These are phyloP conservation scores for Elysia chlorotica DNA, from an alignment of 1,140 invertebrate species.

Conservation along the genomic window DNA sequence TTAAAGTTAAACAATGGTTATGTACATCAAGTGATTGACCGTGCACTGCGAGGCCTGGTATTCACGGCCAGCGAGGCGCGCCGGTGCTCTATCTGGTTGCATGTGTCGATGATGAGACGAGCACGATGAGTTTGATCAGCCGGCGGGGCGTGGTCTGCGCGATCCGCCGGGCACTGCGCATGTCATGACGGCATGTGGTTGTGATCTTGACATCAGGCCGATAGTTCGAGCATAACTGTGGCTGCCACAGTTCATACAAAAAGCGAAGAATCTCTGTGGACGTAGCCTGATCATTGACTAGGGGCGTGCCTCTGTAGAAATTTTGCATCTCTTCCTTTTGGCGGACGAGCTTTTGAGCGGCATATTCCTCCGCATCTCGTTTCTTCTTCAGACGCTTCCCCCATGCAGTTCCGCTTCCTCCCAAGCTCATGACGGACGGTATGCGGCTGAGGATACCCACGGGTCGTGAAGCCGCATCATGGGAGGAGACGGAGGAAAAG, in stretches of 20 bases:
- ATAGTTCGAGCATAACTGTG: background rate
- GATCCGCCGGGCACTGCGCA: background rate
- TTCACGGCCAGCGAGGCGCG: no score
- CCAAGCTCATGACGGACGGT: background rate
- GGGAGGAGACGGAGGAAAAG: background rate
- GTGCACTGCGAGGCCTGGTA: no score
- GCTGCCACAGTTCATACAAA: constrained; percentile 12
- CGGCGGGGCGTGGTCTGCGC: background rate
- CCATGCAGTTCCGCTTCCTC: background rate
- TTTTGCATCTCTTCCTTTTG: background rate
- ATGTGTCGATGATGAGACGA: background rate
- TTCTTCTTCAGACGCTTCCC: constrained; percentile 4
- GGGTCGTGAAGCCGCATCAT: background rate
- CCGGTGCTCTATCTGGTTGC: background rate
- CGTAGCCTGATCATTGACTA: background rate
- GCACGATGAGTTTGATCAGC: background rate
- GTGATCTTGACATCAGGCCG: background rate
- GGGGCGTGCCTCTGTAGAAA: constrained; percentile 8
- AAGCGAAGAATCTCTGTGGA: constrained; percentile 7
- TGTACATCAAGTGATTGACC: background rate
- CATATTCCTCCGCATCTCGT: background rate
- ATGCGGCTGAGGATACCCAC: background rate
- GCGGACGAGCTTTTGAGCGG: background rate
- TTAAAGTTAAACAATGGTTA: background rate
- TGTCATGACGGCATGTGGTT: background rate